A percentile compares a stretch with the other conserved stretches of the same genome.
Conservation (phyloP, 1,140 invertebrate genomes). For the Neoseiulus cucumeris region DNA sequence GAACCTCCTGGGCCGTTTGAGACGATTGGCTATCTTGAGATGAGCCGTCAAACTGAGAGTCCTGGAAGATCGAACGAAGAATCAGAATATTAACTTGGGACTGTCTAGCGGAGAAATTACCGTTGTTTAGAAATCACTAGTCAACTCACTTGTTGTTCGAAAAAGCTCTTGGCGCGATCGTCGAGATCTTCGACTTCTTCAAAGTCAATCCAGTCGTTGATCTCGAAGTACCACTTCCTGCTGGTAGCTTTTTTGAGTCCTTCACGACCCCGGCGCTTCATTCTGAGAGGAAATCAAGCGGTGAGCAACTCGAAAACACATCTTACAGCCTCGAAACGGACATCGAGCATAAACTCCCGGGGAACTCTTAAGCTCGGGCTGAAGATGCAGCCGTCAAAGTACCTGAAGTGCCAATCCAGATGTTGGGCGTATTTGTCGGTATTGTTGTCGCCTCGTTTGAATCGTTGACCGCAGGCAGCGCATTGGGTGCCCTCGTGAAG, state of each 20-base stretch:
- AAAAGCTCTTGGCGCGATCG: slow-evolving; percentile 45
- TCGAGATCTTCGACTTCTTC: slow-evolving; percentile 82
- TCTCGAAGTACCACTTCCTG: slow-evolving; percentile 53
- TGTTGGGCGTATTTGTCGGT: slow-evolving; percentile 59
- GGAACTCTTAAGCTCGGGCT: too few relatives aligned
- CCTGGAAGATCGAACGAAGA: not conserved
- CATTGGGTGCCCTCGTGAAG: slow-evolving; percentile 80
- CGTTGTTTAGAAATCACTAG: not conserved
- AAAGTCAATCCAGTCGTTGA: slow-evolving; percentile 75
- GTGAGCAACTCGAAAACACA: too few relatives aligned
- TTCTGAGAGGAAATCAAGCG: slow-evolving; percentile 32
- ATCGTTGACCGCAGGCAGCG: slow-evolving; percentile 73
- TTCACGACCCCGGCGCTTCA: slow-evolving; percentile 68
- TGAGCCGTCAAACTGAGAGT: not conserved
- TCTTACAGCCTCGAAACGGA: too few relatives aligned
- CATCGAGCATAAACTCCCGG: too few relatives aligned
- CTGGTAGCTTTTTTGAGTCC: slow-evolving; percentile 57
- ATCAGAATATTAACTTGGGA: too few relatives aligned
- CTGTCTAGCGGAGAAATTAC: too few relatives aligned
- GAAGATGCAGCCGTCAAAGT: too few relatives aligned
- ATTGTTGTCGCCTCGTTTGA: slow-evolving; percentile 38
- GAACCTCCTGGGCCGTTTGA: not conserved
- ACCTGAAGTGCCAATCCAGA: slow-evolving; percentile 79
- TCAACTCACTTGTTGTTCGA: slow-evolving; percentile 9
- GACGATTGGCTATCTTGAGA: not conserved